Evolutionary conservation across 2,113 vertebrate genomes (phyloP), one percentile per base, ranked within the genome.

Genomic region (Chauna torquata): DNA sequence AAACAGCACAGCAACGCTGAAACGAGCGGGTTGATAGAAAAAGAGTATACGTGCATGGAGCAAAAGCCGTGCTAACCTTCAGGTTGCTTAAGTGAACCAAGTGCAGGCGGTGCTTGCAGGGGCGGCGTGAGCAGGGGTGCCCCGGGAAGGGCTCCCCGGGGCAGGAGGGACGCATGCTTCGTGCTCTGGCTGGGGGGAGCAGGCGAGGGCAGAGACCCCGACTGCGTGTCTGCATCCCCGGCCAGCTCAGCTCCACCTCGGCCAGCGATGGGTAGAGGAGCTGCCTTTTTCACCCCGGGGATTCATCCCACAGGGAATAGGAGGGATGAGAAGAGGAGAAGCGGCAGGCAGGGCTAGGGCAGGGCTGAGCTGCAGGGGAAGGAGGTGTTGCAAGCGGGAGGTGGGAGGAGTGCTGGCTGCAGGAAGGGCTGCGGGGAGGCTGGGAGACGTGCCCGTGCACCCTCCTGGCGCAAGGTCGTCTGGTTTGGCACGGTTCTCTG

Each of bases 111-210:
- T 66, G 69, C 75, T 62, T n/a, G 30, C 28, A 7, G 86, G 27
- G 0, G 8, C 4, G 5, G 3, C 32, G 32, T 0, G 3, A 30
- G 70, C 0, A 1, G 27, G 18, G 40, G 28, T 86, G 32, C 47
- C 13, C 49, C 50, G 66, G 40, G 55, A 54, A 81, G 40, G 40
- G 54, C 14, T 70, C 9, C 13, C 13, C 49, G 57, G 66, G 40
- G 55, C 59, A 81, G 40, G 40, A 89, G 13, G 14, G 1, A 5
- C 11, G 47, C 7, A 42, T 17, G 42, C 28, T 13, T 13, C 6
- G 65, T 9, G 19, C 28, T 11, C 65, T 16, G 42, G 20, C 18
- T 8, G 13, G 59, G 42, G 42, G 42, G 20, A 44, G 11, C 42
- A 44, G 40, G 27, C 18, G 62, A 8, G 27, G 50, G 14, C 27